Conservation (phyloP, 2,888 invertebrate genomes). For the Zelleria hepariella region DNA sequence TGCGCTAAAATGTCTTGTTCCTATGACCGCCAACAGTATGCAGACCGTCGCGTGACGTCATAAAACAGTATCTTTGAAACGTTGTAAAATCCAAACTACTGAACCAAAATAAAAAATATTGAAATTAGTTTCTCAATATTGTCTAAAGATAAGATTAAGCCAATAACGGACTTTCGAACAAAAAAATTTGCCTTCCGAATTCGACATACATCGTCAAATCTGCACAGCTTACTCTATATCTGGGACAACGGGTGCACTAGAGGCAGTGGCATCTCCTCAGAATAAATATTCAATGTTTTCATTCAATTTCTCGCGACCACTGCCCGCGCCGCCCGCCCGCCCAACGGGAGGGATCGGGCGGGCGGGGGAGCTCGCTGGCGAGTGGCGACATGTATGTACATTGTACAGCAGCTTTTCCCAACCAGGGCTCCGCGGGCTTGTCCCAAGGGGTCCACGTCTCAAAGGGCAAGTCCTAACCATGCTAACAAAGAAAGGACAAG, state of each 20-base stretch:
- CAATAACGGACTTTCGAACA: too few species aligned
- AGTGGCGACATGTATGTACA: background rate
- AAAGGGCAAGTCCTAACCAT: background rate
- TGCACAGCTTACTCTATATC: constrained; percentile 15
- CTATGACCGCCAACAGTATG: too few species aligned
- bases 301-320: constrained; percentile 51
- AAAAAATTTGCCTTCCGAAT: too few species aligned
- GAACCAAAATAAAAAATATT: too few species aligned
- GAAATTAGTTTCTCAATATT: too few species aligned
- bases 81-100: too few species aligned
- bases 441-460: background rate
- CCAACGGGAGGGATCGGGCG: constrained; percentile 15
- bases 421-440: background rate
- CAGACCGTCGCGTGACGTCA: too few species aligned
- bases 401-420: background rate
- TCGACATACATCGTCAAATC: background rate
- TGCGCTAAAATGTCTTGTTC: too few species aligned
- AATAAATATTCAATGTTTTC: constrained; percentile 68
- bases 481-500: background rate
- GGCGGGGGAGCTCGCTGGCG: constrained; percentile 9
- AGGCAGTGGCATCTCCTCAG: constrained; percentile 40
- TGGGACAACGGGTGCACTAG: constrained; percentile 24
- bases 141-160: too few species aligned
- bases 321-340: constrained; percentile 13
- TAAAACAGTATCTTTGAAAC: too few species aligned